These are phyloP conservation scores for Corvus hawaiiensis DNA, from an alignment of 2,113 vertebrate genomes.

Conservation along the genomic window DNA sequence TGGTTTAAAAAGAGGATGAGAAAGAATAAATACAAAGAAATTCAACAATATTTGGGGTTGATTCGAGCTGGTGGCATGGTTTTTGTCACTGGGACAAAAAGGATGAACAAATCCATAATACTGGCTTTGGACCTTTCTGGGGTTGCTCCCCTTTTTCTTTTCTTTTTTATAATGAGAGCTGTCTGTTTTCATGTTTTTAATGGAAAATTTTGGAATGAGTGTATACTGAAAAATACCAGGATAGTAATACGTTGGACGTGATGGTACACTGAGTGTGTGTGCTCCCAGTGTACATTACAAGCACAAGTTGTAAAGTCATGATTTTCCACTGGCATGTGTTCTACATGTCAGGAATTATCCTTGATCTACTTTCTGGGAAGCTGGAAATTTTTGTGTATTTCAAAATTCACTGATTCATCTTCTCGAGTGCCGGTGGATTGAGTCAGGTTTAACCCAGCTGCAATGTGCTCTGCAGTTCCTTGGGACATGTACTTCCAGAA, in stretches of 20 bases:
- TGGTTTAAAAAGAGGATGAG: not conserved
- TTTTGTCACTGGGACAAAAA: not conserved
- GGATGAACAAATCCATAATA: not conserved
- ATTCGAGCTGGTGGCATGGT: not conserved
- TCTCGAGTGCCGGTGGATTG: not conserved
- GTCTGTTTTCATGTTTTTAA: not conserved
- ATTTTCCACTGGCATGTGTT: not conserved
- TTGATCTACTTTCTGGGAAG: not conserved
- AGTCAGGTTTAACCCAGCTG: not conserved
- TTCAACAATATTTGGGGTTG: not conserved
- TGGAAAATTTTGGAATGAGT: not conserved
- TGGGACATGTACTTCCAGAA: not conserved
- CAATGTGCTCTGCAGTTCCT: not conserved
- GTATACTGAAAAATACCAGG: not conserved
- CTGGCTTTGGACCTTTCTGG: not conserved
- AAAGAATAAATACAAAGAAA: not conserved
- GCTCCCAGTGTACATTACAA: not conserved
- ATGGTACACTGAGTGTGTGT: no score
- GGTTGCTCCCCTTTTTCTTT: not conserved
- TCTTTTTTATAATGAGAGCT: not conserved
- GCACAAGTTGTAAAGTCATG: not conserved
- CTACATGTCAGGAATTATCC: not conserved
- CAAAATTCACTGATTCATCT: not conserved
- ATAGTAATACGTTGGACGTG: not conserved
- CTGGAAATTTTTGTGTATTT: not conserved